A percentile compares a stretch with the other conserved stretches of the same genome.
These are phyloP conservation scores for Avahi laniger DNA, from an alignment of 2,797 vertebrate genomes.

Conservation along the genomic window DNA sequence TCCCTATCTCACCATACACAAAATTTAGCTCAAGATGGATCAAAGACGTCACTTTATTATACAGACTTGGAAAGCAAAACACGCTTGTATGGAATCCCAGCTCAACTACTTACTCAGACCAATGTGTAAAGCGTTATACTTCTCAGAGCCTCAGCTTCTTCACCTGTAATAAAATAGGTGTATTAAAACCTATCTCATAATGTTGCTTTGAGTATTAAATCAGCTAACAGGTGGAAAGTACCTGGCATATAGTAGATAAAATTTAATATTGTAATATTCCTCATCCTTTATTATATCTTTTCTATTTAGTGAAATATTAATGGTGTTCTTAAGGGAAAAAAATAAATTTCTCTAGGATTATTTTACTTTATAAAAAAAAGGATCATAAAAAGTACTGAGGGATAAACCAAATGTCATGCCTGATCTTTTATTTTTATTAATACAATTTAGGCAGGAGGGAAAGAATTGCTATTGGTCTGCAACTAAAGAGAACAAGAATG, in stretches of 20 bases:
- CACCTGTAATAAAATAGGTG: background rate
- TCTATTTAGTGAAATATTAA: background rate
- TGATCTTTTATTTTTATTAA: background rate
- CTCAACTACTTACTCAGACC: background rate
- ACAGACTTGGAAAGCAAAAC: background rate
- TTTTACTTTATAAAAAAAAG: background rate
- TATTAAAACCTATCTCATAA: background rate
- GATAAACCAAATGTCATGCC: background rate
- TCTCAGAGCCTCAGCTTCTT: background rate
- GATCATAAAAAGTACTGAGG: background rate
- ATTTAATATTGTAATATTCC: background rate
- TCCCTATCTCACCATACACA: background rate
- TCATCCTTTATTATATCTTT: background rate
- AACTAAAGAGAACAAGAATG: slow-evolving; percentile 56
- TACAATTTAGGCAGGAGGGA: background rate
- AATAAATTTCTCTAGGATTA: background rate
- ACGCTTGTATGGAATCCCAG: background rate
- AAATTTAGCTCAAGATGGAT: background rate
- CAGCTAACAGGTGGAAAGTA: background rate
- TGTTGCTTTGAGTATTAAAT: background rate
- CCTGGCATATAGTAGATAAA: background rate
- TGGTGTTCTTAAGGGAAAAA: background rate
- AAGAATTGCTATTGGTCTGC: slow-evolving; percentile 12
- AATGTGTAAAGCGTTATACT: rapidly evolving
- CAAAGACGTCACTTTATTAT: background rate